phyloP scores from a whole-genome alignment of 2,888 invertebrate genomes.

The Acronicta psi region DNA sequence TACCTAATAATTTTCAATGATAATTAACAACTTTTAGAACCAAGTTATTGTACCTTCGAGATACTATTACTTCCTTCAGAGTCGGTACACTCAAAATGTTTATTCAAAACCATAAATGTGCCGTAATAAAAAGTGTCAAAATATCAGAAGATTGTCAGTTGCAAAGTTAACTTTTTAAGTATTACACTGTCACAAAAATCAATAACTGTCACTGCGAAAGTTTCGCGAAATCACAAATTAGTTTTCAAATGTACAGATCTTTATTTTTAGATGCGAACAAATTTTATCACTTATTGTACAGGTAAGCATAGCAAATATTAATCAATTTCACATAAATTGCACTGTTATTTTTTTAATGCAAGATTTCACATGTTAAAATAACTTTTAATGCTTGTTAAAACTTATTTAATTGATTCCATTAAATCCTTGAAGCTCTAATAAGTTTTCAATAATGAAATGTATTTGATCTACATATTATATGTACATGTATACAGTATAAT shows the following conservation, averaged over 20 bases:
- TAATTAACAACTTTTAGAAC: too few relatives aligned
- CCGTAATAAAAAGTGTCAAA: not conserved
- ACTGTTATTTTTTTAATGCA: constrained; percentile 1
- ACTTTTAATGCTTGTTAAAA: not conserved
- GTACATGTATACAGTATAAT: constrained; percentile 1
- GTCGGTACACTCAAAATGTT: not conserved
- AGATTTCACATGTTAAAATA: not conserved
- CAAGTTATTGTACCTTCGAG: too few relatives aligned
- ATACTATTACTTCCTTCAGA: not conserved
- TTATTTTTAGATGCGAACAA: constrained; percentile 34
- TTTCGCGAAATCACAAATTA: constrained; percentile 16
- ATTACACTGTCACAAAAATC: constrained; percentile 4
- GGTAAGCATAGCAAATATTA: constrained; percentile 13
- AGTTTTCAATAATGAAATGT: not conserved
- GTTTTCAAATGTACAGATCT: constrained; percentile 25
- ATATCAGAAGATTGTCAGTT: not conserved
- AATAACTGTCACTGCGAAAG: not conserved
- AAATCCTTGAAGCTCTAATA: too few relatives aligned
- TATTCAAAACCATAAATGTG: not conserved
- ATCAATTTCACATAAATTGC: constrained; percentile 15
- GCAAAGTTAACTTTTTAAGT: not conserved
- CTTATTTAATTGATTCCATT: not conserved
- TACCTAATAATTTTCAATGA: too few relatives aligned
- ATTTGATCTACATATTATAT: not conserved
- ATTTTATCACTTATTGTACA: constrained; percentile 31